These are phyloP conservation scores for Solea solea DNA, from an alignment of 2,113 vertebrate genomes.

Conservation along the genomic window DNA sequence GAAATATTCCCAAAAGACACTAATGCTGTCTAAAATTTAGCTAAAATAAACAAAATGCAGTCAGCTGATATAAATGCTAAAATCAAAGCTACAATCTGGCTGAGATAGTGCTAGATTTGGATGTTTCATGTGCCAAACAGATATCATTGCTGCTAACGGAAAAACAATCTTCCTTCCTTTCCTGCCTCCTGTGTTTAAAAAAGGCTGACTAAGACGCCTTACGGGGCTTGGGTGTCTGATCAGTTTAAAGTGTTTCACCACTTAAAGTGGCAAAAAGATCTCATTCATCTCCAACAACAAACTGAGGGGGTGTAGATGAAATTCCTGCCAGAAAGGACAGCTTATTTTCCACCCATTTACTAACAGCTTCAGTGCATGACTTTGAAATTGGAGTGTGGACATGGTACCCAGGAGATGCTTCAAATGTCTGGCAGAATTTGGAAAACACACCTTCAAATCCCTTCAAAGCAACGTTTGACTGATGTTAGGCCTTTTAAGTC, in stretches of 20 bases:
- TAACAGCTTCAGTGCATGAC: constrained; percentile 31
- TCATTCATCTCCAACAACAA: constrained; percentile 54
- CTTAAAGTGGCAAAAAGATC: constrained; percentile 47
- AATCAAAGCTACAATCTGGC: constrained; percentile 21
- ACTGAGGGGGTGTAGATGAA: constrained; percentile 26
- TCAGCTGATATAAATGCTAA: neutral
- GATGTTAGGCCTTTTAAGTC: constrained; percentile 55
- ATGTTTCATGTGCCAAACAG: constrained; percentile 29
- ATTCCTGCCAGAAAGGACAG: constrained; percentile 38
- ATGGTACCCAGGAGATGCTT: constrained; percentile 49
- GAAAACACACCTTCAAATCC: constrained; percentile 51
- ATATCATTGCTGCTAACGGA: constrained; percentile 17
- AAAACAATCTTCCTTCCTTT: constrained; percentile 20
- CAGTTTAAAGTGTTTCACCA: constrained; percentile 49
- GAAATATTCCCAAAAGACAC: neutral
- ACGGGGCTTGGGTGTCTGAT: constrained; percentile 34
- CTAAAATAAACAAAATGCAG: constrained; percentile 1
- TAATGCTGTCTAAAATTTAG: neutral
- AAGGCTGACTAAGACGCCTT: constrained; percentile 32
- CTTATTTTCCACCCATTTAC: constrained; percentile 30
- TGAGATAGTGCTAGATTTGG: constrained; percentile 7
- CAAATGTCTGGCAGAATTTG: constrained; percentile 46
- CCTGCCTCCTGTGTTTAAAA: constrained; percentile 38
- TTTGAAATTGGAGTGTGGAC: constrained; percentile 55
- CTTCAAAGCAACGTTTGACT: constrained; percentile 64